These are phyloP conservation scores for Xestia c-nigrum DNA, from an alignment of 2,888 invertebrate genomes.

Conservation along the genomic window DNA sequence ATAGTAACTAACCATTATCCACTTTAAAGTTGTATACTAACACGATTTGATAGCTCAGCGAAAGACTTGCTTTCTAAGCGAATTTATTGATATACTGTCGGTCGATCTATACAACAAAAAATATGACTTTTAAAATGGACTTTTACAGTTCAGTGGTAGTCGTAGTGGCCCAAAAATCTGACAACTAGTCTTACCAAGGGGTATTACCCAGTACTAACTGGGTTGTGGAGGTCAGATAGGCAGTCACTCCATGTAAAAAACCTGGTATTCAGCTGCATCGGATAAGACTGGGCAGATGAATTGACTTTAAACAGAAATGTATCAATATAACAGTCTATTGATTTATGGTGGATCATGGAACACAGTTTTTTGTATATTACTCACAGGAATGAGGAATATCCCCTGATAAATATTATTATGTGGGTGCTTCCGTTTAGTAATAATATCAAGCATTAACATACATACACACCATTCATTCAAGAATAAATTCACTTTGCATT, in stretches of 20 bases:
- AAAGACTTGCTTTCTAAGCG: neutral
- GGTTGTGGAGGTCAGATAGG: neutral
- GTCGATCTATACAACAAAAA: neutral
- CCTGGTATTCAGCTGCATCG: neutral
- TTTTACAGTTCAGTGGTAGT: neutral
- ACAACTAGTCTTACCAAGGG: neutral
- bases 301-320: neutral
- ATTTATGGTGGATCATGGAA: slow-evolving; percentile 1
- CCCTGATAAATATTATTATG: neutral
- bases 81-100: neutral
- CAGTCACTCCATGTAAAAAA: neutral
- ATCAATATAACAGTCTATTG: neutral
- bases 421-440: too few species aligned
- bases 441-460: neutral
- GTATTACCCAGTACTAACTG: neutral
- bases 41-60: slow-evolving; percentile 22
- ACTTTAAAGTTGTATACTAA: slow-evolving; percentile 21
- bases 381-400: neutral
- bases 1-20: slow-evolving; percentile 4
- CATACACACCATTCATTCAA: neutral
- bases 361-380: neutral
- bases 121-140: neutral
- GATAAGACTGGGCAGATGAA: neutral
- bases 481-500: slow-evolving; percentile 8
- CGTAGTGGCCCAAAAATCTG: neutral